phyloP scores from a whole-genome alignment of 2,797 vertebrate species.

The Uromys caudimaculatus region DNA sequence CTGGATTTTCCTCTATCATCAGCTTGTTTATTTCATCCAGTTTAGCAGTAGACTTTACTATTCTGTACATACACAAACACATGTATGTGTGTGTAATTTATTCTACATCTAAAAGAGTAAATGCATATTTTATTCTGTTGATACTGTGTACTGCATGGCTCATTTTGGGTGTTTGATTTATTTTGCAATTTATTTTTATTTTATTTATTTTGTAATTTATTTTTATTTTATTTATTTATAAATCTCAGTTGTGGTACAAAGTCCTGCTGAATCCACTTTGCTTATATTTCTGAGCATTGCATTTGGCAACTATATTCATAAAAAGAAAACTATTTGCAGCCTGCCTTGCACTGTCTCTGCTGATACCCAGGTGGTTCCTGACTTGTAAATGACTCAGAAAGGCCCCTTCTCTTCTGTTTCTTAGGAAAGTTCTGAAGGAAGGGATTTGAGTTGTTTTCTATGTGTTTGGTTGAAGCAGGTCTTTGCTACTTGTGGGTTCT shows the following conservation, averaged over 20 bases:
- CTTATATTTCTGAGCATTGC: neutral
- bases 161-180: neutral
- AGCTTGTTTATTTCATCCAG: neutral
- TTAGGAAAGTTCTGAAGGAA: neutral
- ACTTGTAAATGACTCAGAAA: neutral
- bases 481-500: neutral
- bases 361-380: neutral
- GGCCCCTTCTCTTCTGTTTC: neutral
- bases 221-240: too few relatives aligned
- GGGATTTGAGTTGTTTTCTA: neutral
- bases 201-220: too few relatives aligned
- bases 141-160: neutral
- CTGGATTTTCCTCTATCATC: neutral
- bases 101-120: neutral
- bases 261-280: neutral
- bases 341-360: neutral
- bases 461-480: neutral
- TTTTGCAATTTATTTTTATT: too few relatives aligned
- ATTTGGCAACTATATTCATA: neutral
- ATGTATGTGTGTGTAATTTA: neutral
- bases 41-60: neutral
- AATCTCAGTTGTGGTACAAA: neutral
- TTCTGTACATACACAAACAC: neutral
- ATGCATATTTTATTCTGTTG: neutral
- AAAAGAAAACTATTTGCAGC: neutral